Evolutionary conservation across 2,888 invertebrate genomes (phyloP), one percentile per base, ranked within the genome.

Genomic region (Phytoseiulus persimilis): DNA sequence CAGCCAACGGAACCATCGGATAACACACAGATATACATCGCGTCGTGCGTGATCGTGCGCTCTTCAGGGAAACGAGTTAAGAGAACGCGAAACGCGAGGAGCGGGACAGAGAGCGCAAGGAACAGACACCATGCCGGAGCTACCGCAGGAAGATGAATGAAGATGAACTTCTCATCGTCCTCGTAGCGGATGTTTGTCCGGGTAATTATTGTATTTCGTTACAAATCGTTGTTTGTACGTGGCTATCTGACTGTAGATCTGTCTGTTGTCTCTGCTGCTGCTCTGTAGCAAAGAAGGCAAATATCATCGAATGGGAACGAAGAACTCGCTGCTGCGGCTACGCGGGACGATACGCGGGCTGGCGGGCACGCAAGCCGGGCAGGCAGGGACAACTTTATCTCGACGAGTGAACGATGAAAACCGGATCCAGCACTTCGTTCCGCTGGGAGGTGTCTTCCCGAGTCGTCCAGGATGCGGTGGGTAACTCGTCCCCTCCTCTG

Each of bases 161-260:
- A 65, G 65, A 65, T 65, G 65, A 65, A 65, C 65, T 65, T 65
- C 65, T 65, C 65, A 65, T 65, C 65, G 65, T 65, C 65, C 65
- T 28, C 65, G 65, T 65, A 18, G 23, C 65, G 11, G 28, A 65
- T 23, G 18, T 2, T 11, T 28, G 65, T 14, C 5, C 65, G 65
- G 65, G 65, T 65, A 65, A 65, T 65, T 65, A 65, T 65, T 65
- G 65, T 65, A 65, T 65, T 65, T 65, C 65, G 65, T 65, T 65
- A 65, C 65, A 65, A 65, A 65, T 65, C 65, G 65, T 65, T 65
- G 65, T 65, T 65, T 65, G 65, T 2, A 14, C 65, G 65, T 65
- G 28, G 65, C 65, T 65, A 65, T 65, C 65, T 65, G 65, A 28
- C 28, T 65, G 23, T 65, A 23, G 2, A 65, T 65, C 65, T 14